phyloP scores from a whole-genome alignment of 2,888 invertebrate species.

The Conchocele bisecta region DNA sequence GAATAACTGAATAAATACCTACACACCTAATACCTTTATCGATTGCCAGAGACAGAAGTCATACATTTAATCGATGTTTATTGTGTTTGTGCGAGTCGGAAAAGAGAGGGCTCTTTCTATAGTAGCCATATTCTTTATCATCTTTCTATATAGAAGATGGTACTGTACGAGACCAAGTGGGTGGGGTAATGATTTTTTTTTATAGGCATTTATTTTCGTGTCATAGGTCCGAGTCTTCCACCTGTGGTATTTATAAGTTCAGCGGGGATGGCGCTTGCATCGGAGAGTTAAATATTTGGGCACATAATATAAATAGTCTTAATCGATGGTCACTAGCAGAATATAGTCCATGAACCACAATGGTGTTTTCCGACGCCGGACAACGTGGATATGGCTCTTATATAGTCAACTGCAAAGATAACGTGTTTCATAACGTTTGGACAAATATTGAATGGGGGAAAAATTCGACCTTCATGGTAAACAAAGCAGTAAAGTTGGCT shows the following conservation, averaged over 20 bases:
- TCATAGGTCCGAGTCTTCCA: background rate
- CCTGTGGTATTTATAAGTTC: background rate
- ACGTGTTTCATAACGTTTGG: constrained; percentile 6
- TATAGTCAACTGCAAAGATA: background rate
- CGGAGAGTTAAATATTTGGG: constrained; percentile 6
- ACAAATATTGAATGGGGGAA: constrained; percentile 1
- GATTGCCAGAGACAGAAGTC: no score
- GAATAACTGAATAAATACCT: no score
- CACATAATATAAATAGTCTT: background rate
- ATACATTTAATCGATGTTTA: no score
- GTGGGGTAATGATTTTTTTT: no score
- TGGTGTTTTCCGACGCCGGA: constrained; percentile 6
- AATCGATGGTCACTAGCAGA: background rate
- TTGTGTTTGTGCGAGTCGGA: no score
- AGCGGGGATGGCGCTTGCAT: background rate
- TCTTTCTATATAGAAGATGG: no score
- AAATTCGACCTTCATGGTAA: constrained; percentile 20
- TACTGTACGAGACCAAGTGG: no score
- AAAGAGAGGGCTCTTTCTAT: no score
- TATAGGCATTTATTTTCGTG: no score
- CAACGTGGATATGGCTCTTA: constrained; percentile 6
- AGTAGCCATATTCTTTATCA: no score
- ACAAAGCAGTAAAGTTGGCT: constrained; percentile 9
- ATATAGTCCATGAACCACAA: background rate
- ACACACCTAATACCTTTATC: no score